phyloP scores from a whole-genome alignment of 2,797 vertebrate genomes.

The Poeciliopsis presidionis region DNA sequence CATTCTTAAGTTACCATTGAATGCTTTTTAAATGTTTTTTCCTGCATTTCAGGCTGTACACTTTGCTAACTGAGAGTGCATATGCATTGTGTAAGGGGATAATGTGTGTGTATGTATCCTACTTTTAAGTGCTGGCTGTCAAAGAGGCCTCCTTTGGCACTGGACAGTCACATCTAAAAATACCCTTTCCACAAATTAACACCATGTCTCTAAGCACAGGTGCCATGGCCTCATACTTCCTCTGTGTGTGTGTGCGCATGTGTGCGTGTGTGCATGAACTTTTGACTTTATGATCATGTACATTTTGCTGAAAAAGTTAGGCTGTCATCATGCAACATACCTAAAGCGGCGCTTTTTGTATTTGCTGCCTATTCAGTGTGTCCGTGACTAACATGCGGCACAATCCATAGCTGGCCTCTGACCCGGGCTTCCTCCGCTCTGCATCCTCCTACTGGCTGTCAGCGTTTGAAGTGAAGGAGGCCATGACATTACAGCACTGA shows the following conservation, averaged over 20 bases:
- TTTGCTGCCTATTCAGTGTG: constrained; percentile 30
- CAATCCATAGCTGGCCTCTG: constrained; percentile 63
- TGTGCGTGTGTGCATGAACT: constrained; percentile 5
- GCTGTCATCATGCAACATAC: constrained; percentile 14
- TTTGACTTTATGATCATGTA: constrained; percentile 15
- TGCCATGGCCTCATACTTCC: constrained; percentile 52
- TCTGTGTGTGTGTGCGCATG: constrained; percentile 5
- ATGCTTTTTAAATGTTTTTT: neutral
- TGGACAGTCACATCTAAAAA: constrained; percentile 66
- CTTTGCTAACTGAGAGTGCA: constrained; percentile 5
- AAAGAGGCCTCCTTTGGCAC: constrained; percentile 56
- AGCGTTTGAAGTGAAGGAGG: constrained; percentile 77
- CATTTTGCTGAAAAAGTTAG: constrained; percentile 14
- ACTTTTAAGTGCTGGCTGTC: constrained; percentile 41
- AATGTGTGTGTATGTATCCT: constrained; percentile 23
- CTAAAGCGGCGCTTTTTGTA: constrained; percentile 12
- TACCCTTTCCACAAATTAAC: constrained; percentile 72
- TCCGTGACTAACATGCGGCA: constrained; percentile 64
- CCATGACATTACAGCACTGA: constrained; percentile 72
- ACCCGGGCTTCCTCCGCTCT: constrained; percentile 66
- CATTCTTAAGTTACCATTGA: constrained; percentile 6
- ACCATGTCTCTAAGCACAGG: constrained; percentile 59
- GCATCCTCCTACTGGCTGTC: constrained; percentile 68
- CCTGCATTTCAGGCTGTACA: constrained; percentile 6
- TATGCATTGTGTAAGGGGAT: constrained; percentile 14